A percentile compares a stretch with the other conserved stretches of the same genome.
These are phyloP conservation scores for Gadus chalcogrammus DNA, from an alignment of 2,113 vertebrate genomes.

Conservation along the genomic window DNA sequence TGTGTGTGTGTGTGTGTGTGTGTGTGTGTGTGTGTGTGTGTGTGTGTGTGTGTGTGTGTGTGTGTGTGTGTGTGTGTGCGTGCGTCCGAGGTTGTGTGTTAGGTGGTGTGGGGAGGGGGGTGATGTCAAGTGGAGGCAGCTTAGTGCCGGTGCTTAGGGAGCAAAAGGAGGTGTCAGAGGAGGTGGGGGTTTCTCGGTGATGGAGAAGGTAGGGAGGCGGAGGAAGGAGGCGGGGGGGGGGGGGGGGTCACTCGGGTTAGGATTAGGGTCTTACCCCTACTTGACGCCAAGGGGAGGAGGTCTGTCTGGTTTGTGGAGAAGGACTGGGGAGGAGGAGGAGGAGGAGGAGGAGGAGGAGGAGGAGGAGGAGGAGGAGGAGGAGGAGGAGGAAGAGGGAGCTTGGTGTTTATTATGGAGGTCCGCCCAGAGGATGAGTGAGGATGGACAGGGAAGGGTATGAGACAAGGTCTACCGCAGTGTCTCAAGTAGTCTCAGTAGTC, in stretches of 20 bases:
- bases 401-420: slow-evolving; percentile 43
- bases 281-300: slow-evolving; percentile 28
- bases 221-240: slow-evolving; percentile 1
- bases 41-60: slow-evolving; percentile 16
- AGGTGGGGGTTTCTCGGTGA: slow-evolving; percentile 46
- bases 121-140: slow-evolving; percentile 57
- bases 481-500: too few species aligned
- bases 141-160: slow-evolving; percentile 45
- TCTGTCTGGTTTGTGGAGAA: slow-evolving; percentile 24
- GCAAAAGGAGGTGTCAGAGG: slow-evolving; percentile 59
- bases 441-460: not conserved
- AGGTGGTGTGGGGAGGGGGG: slow-evolving; percentile 31
- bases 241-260: not conserved
- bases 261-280: not conserved
- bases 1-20: slow-evolving; percentile 16
- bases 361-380: slow-evolving; percentile 26
- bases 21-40: slow-evolving; percentile 22
- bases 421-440: slow-evolving; percentile 42
- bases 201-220: slow-evolving; percentile 45
- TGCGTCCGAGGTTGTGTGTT: slow-evolving; percentile 4
- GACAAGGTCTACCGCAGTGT: slow-evolving; percentile 47
- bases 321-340: slow-evolving; percentile 6
- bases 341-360: too few species aligned
- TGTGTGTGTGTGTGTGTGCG: slow-evolving; percentile 18
- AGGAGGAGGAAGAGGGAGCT: slow-evolving; percentile 15